A percentile compares a stretch with the other conserved stretches of the same genome.
Evolutionary conservation across 2,113 vertebrate species (phyloP).

Genomic region (Scomber scombrus): DNA sequence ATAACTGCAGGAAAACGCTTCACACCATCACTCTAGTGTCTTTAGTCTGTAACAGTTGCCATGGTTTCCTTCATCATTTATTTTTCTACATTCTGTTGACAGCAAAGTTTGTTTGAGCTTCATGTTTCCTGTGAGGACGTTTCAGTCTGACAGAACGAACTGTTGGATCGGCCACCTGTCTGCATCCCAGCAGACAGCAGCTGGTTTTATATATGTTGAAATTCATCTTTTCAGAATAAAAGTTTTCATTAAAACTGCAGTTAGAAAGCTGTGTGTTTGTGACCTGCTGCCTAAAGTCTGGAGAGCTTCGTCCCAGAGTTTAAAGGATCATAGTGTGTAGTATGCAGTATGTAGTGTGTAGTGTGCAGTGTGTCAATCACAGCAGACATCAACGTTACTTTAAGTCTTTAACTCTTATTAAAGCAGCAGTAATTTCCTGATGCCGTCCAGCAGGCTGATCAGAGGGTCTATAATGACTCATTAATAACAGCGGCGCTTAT

Average conservation of each 20-base stretch:
- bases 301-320: not conserved
- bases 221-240: constrained; percentile 67
- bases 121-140: constrained; percentile 14
- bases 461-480: too few relatives aligned
- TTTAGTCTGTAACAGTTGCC: constrained; percentile 10
- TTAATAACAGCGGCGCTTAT: too few relatives aligned
- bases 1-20: constrained; percentile 12
- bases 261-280: not conserved
- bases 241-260: constrained; percentile 15
- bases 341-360: too few relatives aligned
- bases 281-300: not conserved
- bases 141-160: not conserved
- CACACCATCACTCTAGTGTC: constrained; percentile 5
- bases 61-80: constrained; percentile 33
- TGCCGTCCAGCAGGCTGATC: too few relatives aligned
- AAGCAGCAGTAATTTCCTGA: too few relatives aligned
- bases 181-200: not conserved
- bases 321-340: too few relatives aligned
- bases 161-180: too few relatives aligned
- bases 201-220: constrained; percentile 61
- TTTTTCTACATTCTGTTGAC: constrained; percentile 44
- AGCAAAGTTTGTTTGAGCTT: constrained; percentile 48
- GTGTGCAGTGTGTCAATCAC: too few relatives aligned
- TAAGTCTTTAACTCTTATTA: too few relatives aligned
- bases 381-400: too few relatives aligned